Percentiles rank a stretch among this genome's conserved stretches.
These are phyloP conservation scores for Drosophila aff. DNA, from an alignment of 1,140 invertebrate genomes.

Conservation along the genomic window DNA sequence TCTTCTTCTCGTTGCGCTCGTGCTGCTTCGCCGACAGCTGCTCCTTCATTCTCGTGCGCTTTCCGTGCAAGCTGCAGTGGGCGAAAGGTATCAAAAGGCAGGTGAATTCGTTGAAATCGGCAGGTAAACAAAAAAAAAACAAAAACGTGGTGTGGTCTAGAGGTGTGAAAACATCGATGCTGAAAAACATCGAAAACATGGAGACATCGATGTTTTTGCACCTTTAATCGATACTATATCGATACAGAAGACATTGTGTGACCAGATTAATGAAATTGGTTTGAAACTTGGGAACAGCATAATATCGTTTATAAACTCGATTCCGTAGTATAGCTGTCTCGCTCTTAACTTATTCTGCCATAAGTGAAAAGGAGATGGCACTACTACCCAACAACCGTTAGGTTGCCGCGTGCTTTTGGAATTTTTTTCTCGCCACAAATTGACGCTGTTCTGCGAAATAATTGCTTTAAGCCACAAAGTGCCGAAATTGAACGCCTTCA, in stretches of 20 bases:
- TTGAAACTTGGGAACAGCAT: not conserved
- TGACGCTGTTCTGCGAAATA: not conserved
- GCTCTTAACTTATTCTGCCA: not conserved
- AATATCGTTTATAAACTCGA: no score
- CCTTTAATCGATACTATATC: not conserved
- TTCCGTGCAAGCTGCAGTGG: conserved; percentile 55
- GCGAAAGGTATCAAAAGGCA: not conserved
- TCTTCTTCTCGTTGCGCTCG: conserved; percentile 87
- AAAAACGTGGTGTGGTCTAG: conserved; percentile 10
- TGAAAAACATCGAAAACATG: no score
- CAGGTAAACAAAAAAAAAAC: conserved; percentile 13
- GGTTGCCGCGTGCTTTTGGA: conserved; percentile 57
- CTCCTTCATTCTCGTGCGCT: conserved; percentile 67
- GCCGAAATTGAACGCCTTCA: not conserved
- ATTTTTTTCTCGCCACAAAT: not conserved
- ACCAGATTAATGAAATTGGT: not conserved
- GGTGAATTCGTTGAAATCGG: not conserved
- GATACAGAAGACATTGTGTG: not conserved
- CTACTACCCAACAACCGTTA: conserved; percentile 54
- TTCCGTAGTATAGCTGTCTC: not conserved
- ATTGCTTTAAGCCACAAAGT: not conserved
- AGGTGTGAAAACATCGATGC: not conserved
- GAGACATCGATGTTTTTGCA: no score
- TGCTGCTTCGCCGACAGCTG: conserved; percentile 85
- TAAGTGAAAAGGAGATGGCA: conserved; percentile 5